Conservation (phyloP, 2,113 vertebrate genomes). For the Proteles cristata region DNA sequence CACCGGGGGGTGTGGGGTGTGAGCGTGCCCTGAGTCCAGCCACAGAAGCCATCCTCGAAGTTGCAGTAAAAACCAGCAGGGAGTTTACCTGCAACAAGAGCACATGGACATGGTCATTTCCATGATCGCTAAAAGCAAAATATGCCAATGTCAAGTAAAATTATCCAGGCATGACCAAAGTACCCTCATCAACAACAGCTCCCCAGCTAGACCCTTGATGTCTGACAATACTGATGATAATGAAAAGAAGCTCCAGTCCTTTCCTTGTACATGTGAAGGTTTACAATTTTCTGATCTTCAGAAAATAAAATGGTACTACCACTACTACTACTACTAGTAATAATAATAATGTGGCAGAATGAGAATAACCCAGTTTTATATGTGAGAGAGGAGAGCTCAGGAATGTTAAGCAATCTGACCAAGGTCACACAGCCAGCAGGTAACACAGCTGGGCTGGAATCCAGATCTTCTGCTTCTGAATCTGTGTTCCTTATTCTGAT, state of each 20-base stretch:
- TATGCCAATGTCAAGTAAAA: not conserved
- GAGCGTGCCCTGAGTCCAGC: constrained; percentile 87
- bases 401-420: not conserved
- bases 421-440: not conserved
- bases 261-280: not conserved
- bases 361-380: not conserved
- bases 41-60: constrained; percentile 93
- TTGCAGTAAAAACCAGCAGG: constrained; percentile 95
- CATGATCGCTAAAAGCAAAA: not conserved
- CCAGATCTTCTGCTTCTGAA: not conserved
- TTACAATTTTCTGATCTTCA: not conserved
- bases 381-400: constrained; percentile 8
- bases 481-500: not conserved
- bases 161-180: not conserved
- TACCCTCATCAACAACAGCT: not conserved
- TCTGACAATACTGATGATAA: not conserved
- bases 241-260: not conserved
- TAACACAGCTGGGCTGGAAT: not conserved
- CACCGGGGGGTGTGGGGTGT: constrained; percentile 83
- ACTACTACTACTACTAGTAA: not conserved
- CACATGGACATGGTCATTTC: not conserved
- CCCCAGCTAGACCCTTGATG: not conserved
- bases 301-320: not conserved
- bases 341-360: not conserved
- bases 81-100: constrained; percentile 89